These are phyloP conservation scores for Alviniconcha strummeri DNA, from an alignment of 2,888 invertebrate species.

Conservation along the genomic window DNA sequence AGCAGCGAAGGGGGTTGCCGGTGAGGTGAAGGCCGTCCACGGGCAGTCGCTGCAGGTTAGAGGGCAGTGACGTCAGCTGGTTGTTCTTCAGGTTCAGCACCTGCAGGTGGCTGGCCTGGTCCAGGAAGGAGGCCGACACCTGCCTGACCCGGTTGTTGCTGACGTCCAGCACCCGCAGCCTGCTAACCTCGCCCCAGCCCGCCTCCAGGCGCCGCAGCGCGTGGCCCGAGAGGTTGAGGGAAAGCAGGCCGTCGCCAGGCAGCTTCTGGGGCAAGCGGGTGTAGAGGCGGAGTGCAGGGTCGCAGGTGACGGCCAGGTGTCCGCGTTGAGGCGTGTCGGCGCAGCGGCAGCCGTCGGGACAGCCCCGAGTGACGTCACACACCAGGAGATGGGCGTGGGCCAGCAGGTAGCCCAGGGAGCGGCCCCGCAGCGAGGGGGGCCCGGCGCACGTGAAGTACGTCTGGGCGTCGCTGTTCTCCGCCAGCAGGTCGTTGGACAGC, in stretches of 20 bases:
- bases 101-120: neutral
- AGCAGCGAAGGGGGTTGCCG: neutral
- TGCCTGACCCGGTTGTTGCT: slow-evolving; percentile 5
- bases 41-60: neutral
- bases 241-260: neutral
- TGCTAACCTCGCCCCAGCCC: neutral
- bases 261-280: neutral
- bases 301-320: neutral
- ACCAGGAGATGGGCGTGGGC: neutral
- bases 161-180: slow-evolving; percentile 5
- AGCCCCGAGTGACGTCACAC: neutral
- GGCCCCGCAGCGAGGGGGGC: neutral
- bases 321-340: neutral
- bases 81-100: neutral
- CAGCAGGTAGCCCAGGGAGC: neutral
- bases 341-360: neutral
- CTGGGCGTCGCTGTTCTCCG: no score
- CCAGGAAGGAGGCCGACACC: neutral
- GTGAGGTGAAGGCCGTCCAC: neutral
- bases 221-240: neutral
- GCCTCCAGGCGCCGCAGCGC: neutral
- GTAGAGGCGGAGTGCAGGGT: neutral
- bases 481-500: neutral
- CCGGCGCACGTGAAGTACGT: neutral
- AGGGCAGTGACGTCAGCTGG: slow-evolving; percentile 4